Evolutionary conservation across 1,140 invertebrate genomes (phyloP).

Genomic region (Trichonephila clavata): DNA sequence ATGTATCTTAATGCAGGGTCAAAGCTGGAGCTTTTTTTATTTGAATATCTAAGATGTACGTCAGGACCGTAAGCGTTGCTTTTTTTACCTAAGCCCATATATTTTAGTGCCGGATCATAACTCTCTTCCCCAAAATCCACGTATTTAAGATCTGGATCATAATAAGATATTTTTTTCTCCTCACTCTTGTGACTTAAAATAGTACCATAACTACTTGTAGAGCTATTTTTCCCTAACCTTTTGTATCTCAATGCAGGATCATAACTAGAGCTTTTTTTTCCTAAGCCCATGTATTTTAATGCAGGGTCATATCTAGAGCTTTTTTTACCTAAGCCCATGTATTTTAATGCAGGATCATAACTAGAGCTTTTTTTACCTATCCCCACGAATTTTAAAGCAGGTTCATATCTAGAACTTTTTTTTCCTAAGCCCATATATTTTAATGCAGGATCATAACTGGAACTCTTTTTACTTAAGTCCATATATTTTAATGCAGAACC

Average conservation of each 20-base stretch:
- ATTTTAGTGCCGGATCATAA: conserved; percentile 59
- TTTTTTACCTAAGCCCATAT: conserved; percentile 60
- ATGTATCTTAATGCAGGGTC: conserved; percentile 48
- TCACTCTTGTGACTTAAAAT: conserved; percentile 48
- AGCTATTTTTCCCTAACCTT: conserved; percentile 49
- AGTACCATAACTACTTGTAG: conserved; percentile 27
- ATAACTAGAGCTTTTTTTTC: background rate
- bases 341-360: conserved; percentile 60
- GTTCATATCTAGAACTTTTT: background rate
- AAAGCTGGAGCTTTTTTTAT: background rate
- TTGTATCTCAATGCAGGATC: conserved; percentile 63
- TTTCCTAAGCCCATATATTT: conserved; percentile 55
- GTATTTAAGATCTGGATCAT: conserved; percentile 45
- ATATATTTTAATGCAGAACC: conserved; percentile 60
- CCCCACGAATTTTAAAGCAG: conserved; percentile 61
- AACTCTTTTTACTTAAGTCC: conserved; percentile 39
- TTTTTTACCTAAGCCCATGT: conserved; percentile 52
- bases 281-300: conserved; percentile 47
- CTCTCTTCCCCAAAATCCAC: conserved; percentile 42
- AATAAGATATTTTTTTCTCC: conserved; percentile 1
- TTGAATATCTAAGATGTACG: background rate
- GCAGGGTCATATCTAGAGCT: background rate
- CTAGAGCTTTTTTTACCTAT: conserved; percentile 39
- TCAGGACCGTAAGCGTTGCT: conserved; percentile 34
- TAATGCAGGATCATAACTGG: conserved; percentile 10